Base-by-base conservation (phyloP, 2,888 invertebrate species). In the Plutella xylostella region DNA sequence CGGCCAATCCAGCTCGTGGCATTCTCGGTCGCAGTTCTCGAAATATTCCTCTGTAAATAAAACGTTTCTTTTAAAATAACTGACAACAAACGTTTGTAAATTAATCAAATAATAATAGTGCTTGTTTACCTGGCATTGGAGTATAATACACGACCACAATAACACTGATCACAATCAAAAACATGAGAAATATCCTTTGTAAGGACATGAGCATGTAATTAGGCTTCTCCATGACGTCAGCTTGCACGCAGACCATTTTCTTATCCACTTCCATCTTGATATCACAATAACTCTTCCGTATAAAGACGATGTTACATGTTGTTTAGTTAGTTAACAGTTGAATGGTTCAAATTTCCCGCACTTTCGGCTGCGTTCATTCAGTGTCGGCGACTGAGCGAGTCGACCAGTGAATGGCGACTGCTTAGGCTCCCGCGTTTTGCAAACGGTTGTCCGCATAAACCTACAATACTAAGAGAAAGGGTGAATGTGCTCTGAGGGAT, bases 1-100 rank as follows among this genome's bases (percentile, higher is more conserved):
- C 3, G 92, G 91, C 88, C 90, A 91, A 60, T 89, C 90, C 49
- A 90, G 72, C 52, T 90, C 90, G 58, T 90, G 89, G 67, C 93
- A 93, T 56, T 90, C 89, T 57, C 93, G 84, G 61, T 91, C 89
- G 68, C 93, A 93, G 60, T 89, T 89, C 58, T 89, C 86, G 59
- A 89, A 90, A 58, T 87, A 87, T 63, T 89, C 88, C 72, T 91
- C 92, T 92, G 86, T n/a, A 33, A 33, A 33, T n/a, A 33, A 33
- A 11, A n/a, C 12, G 15, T 12, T 12, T 31, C 5, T n/a, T 25
- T 25, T 25, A 25, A 25, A 7, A 25, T 25, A 25, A 33, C 33
- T n/a, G 33, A 15, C 14, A 2, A 15, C 9, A 11, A 4, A 33
- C 33, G n/a, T 33, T n/a, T 2, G 33, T n/a, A 4, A 28, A 28